phyloP scores from a whole-genome alignment of 2,888 invertebrate species.

The Linyphia triangularis region DNA sequence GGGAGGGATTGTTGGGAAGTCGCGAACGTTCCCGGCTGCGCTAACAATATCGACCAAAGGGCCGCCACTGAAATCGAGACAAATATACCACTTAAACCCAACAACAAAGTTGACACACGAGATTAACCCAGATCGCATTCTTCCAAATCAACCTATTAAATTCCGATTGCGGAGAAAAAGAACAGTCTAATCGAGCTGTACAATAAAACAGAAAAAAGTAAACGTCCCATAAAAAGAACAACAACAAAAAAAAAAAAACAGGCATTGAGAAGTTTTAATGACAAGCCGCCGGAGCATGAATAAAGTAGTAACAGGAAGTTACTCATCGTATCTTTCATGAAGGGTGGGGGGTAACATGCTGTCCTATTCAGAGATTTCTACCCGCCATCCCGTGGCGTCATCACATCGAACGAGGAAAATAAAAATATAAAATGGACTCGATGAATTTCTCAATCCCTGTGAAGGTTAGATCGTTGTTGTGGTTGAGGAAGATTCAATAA shows the following conservation, averaged over 20 bases:
- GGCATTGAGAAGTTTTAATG: constrained; percentile 35
- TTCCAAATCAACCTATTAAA: too few relatives aligned
- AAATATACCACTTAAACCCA: too few relatives aligned
- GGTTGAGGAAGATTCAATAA: neutral
- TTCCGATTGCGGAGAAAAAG: too few relatives aligned
- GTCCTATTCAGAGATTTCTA: neutral
- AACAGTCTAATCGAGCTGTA: too few relatives aligned
- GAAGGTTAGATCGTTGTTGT: neutral
- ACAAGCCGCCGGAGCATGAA: constrained; percentile 36
- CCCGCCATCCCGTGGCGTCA: neutral
- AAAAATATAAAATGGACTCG: neutral
- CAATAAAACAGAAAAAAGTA: too few relatives aligned
- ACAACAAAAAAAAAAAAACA: neutral
- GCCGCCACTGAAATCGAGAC: too few relatives aligned
- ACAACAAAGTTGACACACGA: too few relatives aligned
- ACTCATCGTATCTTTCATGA: constrained; percentile 39
- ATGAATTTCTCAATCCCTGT: neutral
- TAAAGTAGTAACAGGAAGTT: constrained; percentile 49
- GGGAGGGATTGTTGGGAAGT: too few relatives aligned
- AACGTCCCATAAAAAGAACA: neutral
- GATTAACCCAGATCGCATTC: too few relatives aligned
- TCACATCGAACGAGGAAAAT: neutral
- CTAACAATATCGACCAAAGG: too few relatives aligned
- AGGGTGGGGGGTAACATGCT: neutral
- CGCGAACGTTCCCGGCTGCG: too few relatives aligned